A percentile compares a stretch with the other conserved stretches of the same genome.
Conservation (phyloP, 2,888 invertebrate species). For the Drosophila leonis region DNA sequence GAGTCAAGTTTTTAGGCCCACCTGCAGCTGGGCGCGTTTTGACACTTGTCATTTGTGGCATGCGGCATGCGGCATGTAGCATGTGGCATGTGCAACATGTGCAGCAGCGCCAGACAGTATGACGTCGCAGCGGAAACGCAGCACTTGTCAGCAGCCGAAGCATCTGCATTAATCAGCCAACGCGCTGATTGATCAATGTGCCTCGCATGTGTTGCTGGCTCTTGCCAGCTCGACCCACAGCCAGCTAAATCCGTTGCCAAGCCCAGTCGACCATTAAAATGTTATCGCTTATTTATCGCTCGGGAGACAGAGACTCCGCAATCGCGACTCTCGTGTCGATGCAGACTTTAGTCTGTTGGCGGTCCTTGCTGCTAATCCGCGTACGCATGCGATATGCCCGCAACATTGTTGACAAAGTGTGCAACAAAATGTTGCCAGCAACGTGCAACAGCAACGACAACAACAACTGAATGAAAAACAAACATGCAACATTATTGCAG, state of each 20-base stretch:
- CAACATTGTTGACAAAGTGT: conserved; percentile 64
- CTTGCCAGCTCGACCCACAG: conserved; percentile 9
- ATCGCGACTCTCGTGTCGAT: background rate
- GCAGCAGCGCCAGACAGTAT: conserved; percentile 58
- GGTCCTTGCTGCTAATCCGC: conserved; percentile 50
- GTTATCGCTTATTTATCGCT: conserved; percentile 75
- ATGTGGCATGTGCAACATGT: background rate
- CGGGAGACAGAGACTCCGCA: conserved; percentile 16
- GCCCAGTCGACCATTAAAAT: conserved; percentile 63
- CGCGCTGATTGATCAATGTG: conserved; percentile 72
- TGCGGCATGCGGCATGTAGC: conserved; percentile 1
- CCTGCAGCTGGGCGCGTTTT: conserved; percentile 65
- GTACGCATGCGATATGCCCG: conserved; percentile 44
- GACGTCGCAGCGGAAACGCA: conserved; percentile 70
- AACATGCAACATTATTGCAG: conserved; percentile 35
- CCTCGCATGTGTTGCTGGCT: background rate
- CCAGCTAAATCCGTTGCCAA: conserved; percentile 6
- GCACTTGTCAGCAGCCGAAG: conserved; percentile 56
- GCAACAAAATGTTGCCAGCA: conserved; percentile 53
- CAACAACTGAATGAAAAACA: background rate
- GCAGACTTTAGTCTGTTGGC: conserved; percentile 47
- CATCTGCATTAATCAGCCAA: conserved; percentile 66
- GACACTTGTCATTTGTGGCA: conserved; percentile 68
- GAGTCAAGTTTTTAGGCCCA: conserved; percentile 57
- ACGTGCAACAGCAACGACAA: background rate